Conservation (phyloP, 2,888 invertebrate genomes). For the Omphaloscelis lunosa region DNA sequence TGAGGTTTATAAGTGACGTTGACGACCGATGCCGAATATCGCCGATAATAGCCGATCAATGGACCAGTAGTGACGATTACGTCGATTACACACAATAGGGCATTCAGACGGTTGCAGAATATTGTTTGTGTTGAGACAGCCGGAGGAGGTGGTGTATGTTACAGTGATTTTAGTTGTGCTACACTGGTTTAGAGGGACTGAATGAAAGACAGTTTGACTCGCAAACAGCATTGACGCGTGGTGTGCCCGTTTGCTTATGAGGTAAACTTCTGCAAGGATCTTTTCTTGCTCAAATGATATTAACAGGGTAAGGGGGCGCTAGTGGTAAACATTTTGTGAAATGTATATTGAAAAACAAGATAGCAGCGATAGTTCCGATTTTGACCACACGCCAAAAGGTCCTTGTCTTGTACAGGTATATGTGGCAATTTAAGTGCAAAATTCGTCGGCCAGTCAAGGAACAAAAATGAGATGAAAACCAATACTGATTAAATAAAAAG, state of each 20-base stretch:
- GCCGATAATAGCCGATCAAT: slow-evolving; percentile 16
- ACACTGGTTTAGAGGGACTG: neutral
- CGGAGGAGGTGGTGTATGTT: neutral
- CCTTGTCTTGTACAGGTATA: no score
- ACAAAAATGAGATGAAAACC: neutral
- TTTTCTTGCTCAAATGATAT: no score
- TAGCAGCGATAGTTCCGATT: no score
- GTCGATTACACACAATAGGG: slow-evolving; percentile 7
- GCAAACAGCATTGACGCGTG: neutral
- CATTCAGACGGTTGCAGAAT: neutral
- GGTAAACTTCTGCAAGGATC: no score
- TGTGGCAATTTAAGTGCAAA: no score
- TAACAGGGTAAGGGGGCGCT: no score
- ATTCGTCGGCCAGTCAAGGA: neutral
- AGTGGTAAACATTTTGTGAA: no score
- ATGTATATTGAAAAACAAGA: no score
- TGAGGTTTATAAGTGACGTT: slow-evolving; percentile 6
- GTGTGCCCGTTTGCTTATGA: neutral
- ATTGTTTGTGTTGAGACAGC: slow-evolving; percentile 6
- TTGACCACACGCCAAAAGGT: neutral
- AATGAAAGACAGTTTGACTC: neutral
- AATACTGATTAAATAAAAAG: neutral
- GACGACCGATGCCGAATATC: slow-evolving; percentile 1
- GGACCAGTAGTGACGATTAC: slow-evolving; percentile 6
- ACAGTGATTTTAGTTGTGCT: neutral